Conservation (phyloP, 2,113 vertebrate species). For the Myrmecobius fasciatus region DNA sequence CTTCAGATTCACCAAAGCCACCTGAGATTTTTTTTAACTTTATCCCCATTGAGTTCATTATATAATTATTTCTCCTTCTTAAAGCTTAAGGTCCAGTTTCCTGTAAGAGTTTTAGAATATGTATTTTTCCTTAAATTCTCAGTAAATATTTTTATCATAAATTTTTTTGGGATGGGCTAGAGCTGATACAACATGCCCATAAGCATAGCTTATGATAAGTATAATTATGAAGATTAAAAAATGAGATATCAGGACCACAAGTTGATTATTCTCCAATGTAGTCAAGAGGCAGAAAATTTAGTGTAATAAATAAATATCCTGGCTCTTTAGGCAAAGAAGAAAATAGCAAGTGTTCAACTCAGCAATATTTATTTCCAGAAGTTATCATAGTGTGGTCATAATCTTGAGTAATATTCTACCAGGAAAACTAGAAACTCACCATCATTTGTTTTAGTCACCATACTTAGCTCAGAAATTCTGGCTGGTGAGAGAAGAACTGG, state of each 20-base stretch:
- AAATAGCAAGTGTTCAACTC: background rate
- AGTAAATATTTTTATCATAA: conserved; percentile 14
- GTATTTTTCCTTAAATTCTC: background rate
- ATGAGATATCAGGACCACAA: background rate
- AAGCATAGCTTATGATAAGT: background rate
- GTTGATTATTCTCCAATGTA: background rate
- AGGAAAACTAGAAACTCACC: conserved; percentile 60
- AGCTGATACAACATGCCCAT: background rate
- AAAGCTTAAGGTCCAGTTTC: conserved; percentile 5
- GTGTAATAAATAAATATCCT: background rate
- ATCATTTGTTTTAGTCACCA: conserved; percentile 59
- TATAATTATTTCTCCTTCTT: background rate
- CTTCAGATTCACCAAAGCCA: background rate
- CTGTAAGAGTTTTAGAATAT: background rate
- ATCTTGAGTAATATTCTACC: background rate
- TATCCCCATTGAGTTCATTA: background rate
- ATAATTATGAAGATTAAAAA: background rate
- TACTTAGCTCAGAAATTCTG: conserved; percentile 80
- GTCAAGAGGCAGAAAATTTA: background rate
- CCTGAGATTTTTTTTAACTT: background rate
- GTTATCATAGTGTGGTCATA: background rate
- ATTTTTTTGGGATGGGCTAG: background rate
- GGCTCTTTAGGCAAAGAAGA: background rate
- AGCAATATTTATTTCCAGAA: background rate
- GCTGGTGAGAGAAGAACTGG: conserved; percentile 82